These are phyloP conservation scores for Masnerella sp. DNA, from an alignment of 2,888 invertebrate species.

Conservation along the genomic window DNA sequence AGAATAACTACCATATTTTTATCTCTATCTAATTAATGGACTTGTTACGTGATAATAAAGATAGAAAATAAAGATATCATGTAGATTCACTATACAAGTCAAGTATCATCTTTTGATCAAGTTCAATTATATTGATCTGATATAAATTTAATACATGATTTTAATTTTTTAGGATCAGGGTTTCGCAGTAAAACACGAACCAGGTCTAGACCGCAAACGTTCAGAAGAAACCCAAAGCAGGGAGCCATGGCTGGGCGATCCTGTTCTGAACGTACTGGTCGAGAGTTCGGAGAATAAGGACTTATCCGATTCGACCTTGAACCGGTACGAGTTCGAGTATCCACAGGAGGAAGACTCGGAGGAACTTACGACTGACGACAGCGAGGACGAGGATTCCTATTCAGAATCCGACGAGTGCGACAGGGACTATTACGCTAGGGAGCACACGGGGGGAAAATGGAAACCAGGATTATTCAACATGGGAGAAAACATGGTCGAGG, in stretches of 20 bases:
- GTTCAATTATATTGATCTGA: no score
- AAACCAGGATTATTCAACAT: conserved; percentile 80
- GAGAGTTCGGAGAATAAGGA: conserved; percentile 66
- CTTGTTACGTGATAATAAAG: no score
- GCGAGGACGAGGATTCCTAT: conserved; percentile 80
- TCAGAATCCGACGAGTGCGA: conserved; percentile 80
- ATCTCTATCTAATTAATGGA: no score
- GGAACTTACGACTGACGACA: conserved; percentile 72
- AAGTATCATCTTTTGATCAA: no score
- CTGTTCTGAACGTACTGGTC: conserved; percentile 70
- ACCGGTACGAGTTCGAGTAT: conserved; percentile 70
- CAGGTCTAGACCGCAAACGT: conserved; percentile 64
- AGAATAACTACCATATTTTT: no score
- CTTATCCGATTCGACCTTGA: conserved; percentile 46
- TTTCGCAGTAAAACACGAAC: conserved; percentile 60
- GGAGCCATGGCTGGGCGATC: conserved; percentile 70
- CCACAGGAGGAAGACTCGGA: conserved; percentile 72
- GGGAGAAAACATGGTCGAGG: conserved; percentile 64
- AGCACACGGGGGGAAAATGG: conserved; percentile 86
- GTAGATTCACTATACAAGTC: no score
- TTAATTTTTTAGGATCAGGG: conserved; percentile 42
- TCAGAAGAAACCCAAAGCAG: conserved; percentile 66
- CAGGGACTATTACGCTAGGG: conserved; percentile 79
- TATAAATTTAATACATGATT: no score
- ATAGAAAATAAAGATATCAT: no score